phyloP scores from a whole-genome alignment of 2,113 vertebrate species.

The Oophaga pumilio region DNA sequence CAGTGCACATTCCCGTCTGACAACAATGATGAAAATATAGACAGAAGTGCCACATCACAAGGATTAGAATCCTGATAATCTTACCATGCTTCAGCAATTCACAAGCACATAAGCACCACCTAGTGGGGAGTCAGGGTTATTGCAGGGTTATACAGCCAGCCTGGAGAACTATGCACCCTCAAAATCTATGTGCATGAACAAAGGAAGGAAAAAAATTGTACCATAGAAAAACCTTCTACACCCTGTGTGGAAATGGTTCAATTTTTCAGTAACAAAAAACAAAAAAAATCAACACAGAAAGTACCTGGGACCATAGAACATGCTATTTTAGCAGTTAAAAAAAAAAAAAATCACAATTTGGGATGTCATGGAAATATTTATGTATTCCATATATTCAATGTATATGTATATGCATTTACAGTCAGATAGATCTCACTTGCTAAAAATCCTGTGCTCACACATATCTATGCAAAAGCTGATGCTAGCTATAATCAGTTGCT shows the following conservation, averaged over 20 bases:
- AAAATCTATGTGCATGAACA: neutral
- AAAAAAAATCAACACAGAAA: neutral
- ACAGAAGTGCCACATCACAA: neutral
- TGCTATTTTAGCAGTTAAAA: too few species aligned
- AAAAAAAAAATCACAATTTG: too few species aligned
- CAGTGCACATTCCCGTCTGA: neutral
- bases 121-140: neutral
- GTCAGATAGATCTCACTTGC: too few species aligned
- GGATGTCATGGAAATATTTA: too few species aligned
- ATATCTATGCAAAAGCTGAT: too few species aligned
- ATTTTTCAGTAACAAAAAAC: neutral
- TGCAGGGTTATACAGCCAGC: neutral
- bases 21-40: neutral
- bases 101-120: neutral
- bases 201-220: neutral
- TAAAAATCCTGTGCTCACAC: too few species aligned
- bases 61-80: neutral
- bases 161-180: neutral
- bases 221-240: neutral
- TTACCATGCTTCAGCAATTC: neutral
- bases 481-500: too few species aligned
- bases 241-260: neutral
- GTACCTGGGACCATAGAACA: too few species aligned
- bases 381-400: too few species aligned
- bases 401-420: too few species aligned